Percentiles rank a stretch among this genome's conserved stretches.
Conservation (phyloP, 2,888 invertebrate genomes). For the Orthonevra nobilis region DNA sequence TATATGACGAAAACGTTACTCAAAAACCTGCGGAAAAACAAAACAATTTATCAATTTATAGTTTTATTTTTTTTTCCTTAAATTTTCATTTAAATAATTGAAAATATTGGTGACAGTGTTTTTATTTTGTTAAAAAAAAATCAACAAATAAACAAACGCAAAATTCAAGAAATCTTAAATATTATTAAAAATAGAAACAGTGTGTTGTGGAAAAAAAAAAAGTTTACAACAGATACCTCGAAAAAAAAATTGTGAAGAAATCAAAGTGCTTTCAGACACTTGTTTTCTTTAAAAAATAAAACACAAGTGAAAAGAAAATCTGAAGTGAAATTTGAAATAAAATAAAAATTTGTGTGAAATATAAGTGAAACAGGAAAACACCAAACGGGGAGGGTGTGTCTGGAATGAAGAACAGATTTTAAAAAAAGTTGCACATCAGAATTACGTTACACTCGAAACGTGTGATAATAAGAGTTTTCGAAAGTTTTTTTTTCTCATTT, state of each 20-base stretch:
- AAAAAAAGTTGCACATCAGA: not conserved
- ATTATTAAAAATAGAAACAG: not conserved
- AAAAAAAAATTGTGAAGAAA: not conserved
- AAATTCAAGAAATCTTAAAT: too few relatives aligned
- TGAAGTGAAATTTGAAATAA: not conserved
- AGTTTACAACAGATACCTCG: too few relatives aligned
- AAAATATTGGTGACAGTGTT: too few relatives aligned
- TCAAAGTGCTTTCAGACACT: not conserved
- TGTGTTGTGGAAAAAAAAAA: not conserved
- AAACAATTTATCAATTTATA: too few relatives aligned
- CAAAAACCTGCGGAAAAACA: not conserved
- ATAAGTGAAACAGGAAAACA: too few relatives aligned
- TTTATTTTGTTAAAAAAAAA: too few relatives aligned
- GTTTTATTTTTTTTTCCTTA: not conserved
- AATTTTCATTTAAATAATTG: not conserved
- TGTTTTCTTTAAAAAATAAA: not conserved
- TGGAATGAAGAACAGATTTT: constrained; percentile 11
- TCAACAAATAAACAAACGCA: too few relatives aligned
- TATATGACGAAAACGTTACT: constrained; percentile 16
- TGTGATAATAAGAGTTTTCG: too few relatives aligned
- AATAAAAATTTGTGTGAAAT: not conserved
- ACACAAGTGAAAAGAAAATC: too few relatives aligned
- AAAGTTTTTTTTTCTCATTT: too few relatives aligned
- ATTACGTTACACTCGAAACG: not conserved
- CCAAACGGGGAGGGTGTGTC: constrained; percentile 20